A percentile compares a stretch with the other conserved stretches of the same genome.
These are phyloP conservation scores for Enteromius afrohamiltoni DNA, from an alignment of 2,797 vertebrate genomes.

Conservation along the genomic window DNA sequence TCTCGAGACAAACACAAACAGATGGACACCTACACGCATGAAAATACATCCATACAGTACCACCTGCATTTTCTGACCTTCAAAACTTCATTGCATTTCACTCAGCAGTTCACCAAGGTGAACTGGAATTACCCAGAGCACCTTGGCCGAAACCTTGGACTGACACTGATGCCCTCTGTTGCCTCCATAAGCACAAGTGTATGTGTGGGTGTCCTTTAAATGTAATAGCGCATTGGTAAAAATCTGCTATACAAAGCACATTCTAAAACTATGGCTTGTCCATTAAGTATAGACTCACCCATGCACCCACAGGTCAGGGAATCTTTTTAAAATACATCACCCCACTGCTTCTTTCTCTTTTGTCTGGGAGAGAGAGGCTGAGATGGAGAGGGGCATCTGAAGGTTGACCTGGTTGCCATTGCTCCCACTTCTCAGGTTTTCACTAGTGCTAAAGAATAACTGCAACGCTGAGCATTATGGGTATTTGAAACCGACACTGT, in stretches of 20 bases:
- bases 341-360: slow-evolving; percentile 49
- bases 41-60: slow-evolving; percentile 36
- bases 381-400: slow-evolving; percentile 67
- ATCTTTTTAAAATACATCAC: slow-evolving; percentile 81
- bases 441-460: slow-evolving; percentile 53
- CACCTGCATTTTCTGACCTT: slow-evolving; percentile 73
- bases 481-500: slow-evolving; percentile 74
- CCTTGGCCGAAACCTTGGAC: slow-evolving; percentile 78
- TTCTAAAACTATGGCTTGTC: slow-evolving; percentile 73
- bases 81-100: slow-evolving; percentile 73
- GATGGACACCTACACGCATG: slow-evolving; percentile 20
- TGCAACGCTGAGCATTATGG: slow-evolving; percentile 60
- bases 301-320: slow-evolving; percentile 72
- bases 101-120: slow-evolving; percentile 70
- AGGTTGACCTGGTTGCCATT: slow-evolving; percentile 71
- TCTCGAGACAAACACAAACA: neutral
- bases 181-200: slow-evolving; percentile 61
- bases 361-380: slow-evolving; percentile 55
- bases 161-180: slow-evolving; percentile 74
- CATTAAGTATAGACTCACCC: slow-evolving; percentile 73
- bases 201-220: slow-evolving; percentile 74
- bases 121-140: slow-evolving; percentile 78
- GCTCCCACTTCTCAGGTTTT: slow-evolving; percentile 60
- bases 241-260: slow-evolving; percentile 82
- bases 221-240: slow-evolving; percentile 72